Conservation (phyloP, 2,113 vertebrate species). For the Hemiscyllium ocellatum region DNA sequence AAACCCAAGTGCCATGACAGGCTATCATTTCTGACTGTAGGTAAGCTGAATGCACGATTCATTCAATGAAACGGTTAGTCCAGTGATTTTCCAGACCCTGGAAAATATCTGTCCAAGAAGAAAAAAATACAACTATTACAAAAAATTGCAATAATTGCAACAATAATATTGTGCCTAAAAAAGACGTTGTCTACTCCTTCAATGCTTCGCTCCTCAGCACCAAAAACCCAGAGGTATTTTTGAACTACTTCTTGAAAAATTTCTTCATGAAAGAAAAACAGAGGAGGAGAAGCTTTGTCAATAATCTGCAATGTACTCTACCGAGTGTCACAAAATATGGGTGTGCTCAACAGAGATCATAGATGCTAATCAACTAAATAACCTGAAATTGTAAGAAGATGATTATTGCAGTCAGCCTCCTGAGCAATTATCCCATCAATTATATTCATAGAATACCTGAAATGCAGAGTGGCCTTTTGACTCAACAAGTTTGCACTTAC, state of each 20-base stretch:
- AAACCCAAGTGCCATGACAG: neutral
- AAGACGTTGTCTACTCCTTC: neutral
- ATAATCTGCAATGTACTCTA: neutral
- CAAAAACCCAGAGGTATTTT: neutral
- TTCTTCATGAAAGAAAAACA: neutral
- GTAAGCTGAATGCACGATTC: neutral
- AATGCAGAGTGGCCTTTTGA: too few species aligned
- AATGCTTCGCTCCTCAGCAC: neutral
- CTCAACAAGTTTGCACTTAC: too few species aligned
- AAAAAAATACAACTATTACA: neutral
- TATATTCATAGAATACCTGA: neutral
- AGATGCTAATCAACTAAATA: neutral
- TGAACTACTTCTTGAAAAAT: neutral
- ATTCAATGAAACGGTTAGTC: neutral
- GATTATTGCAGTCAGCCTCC: neutral
- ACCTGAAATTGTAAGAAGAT: neutral
- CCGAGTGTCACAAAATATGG: neutral
- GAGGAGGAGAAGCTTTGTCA: neutral
- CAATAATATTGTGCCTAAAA: neutral
- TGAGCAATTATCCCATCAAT: neutral
- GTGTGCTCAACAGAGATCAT: neutral
- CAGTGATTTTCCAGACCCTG: neutral
- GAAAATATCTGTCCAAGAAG: neutral
- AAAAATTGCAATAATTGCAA: neutral
- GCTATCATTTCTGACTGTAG: neutral